Base-by-base conservation (phyloP, 2,113 vertebrate species). In the Rhinolophus ferrumequinum region DNA sequence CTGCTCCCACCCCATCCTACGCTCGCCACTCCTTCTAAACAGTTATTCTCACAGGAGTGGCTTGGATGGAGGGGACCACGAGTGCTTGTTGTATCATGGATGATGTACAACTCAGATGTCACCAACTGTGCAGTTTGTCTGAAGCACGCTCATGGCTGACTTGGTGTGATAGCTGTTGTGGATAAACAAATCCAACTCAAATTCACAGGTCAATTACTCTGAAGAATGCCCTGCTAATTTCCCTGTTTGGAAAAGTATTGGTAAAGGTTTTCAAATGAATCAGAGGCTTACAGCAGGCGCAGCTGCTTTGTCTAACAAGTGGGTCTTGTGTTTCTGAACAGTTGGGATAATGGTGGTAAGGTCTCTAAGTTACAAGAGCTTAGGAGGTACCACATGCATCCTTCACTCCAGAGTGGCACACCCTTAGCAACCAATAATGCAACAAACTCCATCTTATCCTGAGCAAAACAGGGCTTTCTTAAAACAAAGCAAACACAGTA, bases 271-370 rank as follows among this genome's bases (percentile, higher is more conserved):
- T 97, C 90, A 97, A 62, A 97, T 84, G 60, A 98, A 97, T 73
- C 73, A 95, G 80, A 95, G 79, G 81, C 88, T 97, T 97, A 97
- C 95, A 96, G 73, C 72, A 95, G 79, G 81, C 73, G 89, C 73
- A 92, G 79, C 35, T 97, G 35, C 93, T 97, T 98, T 97, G 90
- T 97, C 96, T 96, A 97, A 96, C 67, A 98, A 97, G 60, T 73
- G 54, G 52, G 2, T 77, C 88, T 88, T 52, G 2, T 26, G 11
- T 52, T 94, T 96, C 47, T 0, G 8, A 60, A 19, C 44, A 64
- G 67, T 75, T 87, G 10, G 10, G 35, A 87, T 97, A 95, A 97
- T 73, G 93, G 52, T 13, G 52, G 85, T 72, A 77, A 94, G 76
- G 67, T 94, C 96, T 86, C 72, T 47, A 93, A 94, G n/a, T 5